phyloP scores from a whole-genome alignment of 2,888 invertebrate genomes.

The Halictus ligatus region DNA sequence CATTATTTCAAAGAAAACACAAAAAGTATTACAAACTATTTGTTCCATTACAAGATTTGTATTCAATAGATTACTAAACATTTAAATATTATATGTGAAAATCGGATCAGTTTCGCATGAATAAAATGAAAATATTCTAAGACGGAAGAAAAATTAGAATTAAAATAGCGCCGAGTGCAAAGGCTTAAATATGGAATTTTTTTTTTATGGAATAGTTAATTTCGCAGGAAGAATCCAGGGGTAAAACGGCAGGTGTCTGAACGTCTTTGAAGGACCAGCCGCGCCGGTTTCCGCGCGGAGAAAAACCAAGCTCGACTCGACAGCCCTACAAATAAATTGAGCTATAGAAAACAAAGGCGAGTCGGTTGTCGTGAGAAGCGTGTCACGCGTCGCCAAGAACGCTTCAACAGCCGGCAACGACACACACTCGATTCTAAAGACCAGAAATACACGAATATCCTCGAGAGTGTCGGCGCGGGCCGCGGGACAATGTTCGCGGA shows the following conservation, averaged over 20 bases:
- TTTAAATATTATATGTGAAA: no score
- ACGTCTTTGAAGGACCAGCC: not conserved
- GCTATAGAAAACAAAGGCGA: slow-evolving; percentile 3
- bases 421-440: slow-evolving; percentile 6
- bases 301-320: not conserved
- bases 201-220: not conserved
- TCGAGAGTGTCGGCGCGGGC: not conserved
- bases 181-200: no score
- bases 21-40: no score
- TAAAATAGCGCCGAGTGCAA: no score
- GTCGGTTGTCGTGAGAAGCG: slow-evolving; percentile 1
- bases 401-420: not conserved
- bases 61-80: no score
- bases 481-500: not conserved
- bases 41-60: no score
- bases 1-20: no score
- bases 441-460: not conserved
- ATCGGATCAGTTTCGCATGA: no score
- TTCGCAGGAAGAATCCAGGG: not conserved
- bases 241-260: not conserved
- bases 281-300: not conserved
- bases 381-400: slow-evolving; percentile 9
- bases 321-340: not conserved
- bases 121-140: no score
- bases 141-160: no score